phyloP scores from a whole-genome alignment of 2,113 vertebrate species.

The Neotragus moschatus region DNA sequence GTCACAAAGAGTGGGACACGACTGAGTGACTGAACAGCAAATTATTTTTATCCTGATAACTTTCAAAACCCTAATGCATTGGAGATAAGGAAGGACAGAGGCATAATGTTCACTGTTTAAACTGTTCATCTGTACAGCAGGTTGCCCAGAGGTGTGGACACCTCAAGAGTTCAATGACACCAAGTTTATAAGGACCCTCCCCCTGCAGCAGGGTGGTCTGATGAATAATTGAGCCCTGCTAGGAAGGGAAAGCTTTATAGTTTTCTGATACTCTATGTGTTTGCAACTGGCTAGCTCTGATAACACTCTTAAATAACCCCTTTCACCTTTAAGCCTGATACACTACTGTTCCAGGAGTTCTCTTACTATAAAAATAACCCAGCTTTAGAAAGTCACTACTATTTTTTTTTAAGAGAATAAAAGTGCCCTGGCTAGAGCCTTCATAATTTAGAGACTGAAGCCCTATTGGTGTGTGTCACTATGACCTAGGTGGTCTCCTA shows the following conservation, averaged over 20 bases:
- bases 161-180: conserved; percentile 3
- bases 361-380: conserved; percentile 62
- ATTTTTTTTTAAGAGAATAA: background rate
- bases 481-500: background rate
- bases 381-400: conserved; percentile 55
- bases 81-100: background rate
- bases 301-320: conserved; percentile 76
- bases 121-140: background rate
- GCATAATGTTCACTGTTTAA: background rate
- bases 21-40: background rate
- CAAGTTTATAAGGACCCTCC: background rate
- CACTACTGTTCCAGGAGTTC: conserved; percentile 54
- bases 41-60: background rate
- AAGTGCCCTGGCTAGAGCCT: too few species aligned
- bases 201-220: background rate
- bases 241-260: conserved; percentile 62
- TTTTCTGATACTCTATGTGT: conserved; percentile 60
- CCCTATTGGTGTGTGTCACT: background rate
- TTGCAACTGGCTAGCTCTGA: conserved; percentile 76
- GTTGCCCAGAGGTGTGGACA: background rate
- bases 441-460: background rate
- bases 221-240: conserved; percentile 58
- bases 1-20: background rate
- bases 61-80: background rate
- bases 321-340: conserved; percentile 64